These are phyloP conservation scores for Oxytorus armatus DNA, from an alignment of 2,888 invertebrate species.

Conservation along the genomic window DNA sequence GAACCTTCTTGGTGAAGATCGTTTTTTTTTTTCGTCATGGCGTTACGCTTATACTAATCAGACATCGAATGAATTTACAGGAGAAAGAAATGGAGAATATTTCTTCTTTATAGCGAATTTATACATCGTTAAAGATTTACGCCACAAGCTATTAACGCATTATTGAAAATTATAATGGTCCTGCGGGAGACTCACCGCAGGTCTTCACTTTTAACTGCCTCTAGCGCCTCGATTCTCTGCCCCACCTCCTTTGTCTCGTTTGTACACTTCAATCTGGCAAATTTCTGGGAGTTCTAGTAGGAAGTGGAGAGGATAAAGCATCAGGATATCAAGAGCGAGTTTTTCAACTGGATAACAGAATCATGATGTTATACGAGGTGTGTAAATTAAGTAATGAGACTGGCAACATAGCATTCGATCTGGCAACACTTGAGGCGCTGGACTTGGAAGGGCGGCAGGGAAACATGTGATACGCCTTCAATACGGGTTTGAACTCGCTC, in stretches of 20 bases:
- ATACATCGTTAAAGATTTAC: slow-evolving; percentile 62
- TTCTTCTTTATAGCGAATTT: slow-evolving; percentile 40
- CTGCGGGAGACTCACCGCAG: slow-evolving; percentile 22
- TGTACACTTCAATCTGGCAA: slow-evolving; percentile 50
- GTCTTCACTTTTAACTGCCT: slow-evolving; percentile 54
- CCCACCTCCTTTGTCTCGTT: neutral
- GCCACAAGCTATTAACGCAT: slow-evolving; percentile 63
- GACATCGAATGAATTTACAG: slow-evolving; percentile 24
- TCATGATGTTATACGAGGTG: too few relatives aligned
- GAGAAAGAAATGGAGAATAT: slow-evolving; percentile 31
- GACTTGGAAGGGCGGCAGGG: too few relatives aligned
- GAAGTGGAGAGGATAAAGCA: too few relatives aligned
- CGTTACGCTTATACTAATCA: neutral
- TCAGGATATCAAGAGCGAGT: too few relatives aligned
- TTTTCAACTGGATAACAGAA: too few relatives aligned
- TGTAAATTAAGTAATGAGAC: too few relatives aligned
- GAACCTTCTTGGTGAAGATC: neutral
- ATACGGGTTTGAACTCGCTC: too few relatives aligned
- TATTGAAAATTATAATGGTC: slow-evolving; percentile 65
- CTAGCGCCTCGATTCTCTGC: slow-evolving; percentile 6
- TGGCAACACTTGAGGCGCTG: too few relatives aligned
- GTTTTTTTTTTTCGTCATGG: neutral
- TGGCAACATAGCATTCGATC: too few relatives aligned
- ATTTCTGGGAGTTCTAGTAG: slow-evolving; percentile 55
- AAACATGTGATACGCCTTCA: too few relatives aligned